These are phyloP conservation scores for Dinothrombium tinctorium DNA, from an alignment of 1,140 invertebrate species.

Conservation along the genomic window DNA sequence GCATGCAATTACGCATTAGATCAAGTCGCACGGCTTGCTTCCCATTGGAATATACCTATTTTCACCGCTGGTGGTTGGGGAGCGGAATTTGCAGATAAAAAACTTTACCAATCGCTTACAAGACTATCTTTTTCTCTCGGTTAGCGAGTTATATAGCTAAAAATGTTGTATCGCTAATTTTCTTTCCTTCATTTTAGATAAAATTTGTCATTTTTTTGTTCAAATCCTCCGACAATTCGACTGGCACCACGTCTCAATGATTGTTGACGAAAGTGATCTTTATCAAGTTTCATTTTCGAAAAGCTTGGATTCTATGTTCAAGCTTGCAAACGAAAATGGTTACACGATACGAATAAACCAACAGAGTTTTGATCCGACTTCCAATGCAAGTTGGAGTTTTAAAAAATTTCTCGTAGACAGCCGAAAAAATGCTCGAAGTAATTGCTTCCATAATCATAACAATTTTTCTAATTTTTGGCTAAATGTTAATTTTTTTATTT, in stretches of 20 bases:
- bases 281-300: slow-evolving; percentile 15
- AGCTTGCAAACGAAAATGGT: too few species aligned
- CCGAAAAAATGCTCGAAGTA: slow-evolving; percentile 43
- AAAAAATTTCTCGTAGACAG: too few species aligned
- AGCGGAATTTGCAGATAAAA: slow-evolving; percentile 54
- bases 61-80: slow-evolving; percentile 39
- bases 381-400: too few species aligned
- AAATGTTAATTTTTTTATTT: slow-evolving; percentile 5
- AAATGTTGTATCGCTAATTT: too few species aligned
- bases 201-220: slow-evolving; percentile 41
- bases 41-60: slow-evolving; percentile 56
- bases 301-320: slow-evolving; percentile 12
- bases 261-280: slow-evolving; percentile 40
- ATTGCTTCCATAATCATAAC: slow-evolving; percentile 13
- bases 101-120: slow-evolving; percentile 55
- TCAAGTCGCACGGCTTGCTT: slow-evolving; percentile 50
- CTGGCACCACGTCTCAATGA: slow-evolving; percentile 53
- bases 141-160: background rate
- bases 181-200: slow-evolving; percentile 25
- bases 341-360: slow-evolving; percentile 34
- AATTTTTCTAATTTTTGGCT: slow-evolving; percentile 11
- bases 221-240: slow-evolving; percentile 38
- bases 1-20: slow-evolving; percentile 53
- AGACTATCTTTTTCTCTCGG: slow-evolving; percentile 45
- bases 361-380: slow-evolving; percentile 50